Base-by-base conservation (phyloP, 2,888 invertebrate genomes). In the Dexiosoma caninum region DNA sequence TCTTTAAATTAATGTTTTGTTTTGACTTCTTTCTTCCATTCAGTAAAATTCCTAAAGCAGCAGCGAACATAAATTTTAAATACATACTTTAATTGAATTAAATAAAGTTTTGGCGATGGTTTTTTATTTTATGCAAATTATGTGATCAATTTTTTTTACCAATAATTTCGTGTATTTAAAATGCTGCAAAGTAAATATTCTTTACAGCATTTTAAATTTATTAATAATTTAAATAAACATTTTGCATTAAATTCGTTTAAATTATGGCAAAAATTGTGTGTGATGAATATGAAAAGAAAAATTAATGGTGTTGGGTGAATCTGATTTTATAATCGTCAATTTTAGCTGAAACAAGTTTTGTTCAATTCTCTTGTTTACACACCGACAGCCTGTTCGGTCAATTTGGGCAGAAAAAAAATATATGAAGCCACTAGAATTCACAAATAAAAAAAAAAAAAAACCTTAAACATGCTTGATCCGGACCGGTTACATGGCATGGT, bases 21-120 rank as follows among this genome's bases (percentile, higher is more conserved):
- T 81, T 62, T 81, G 81, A 74, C 81, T 80, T 70, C 35, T 71
- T 60, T 53, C 46, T 59, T 80, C 55, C 32, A 53, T 59, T 49
- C n/a, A 53, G 16, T 23, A 64, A 67, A 66, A 64, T 49, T 62
- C 37, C 46, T 12, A 30, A 75, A 69, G 5, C 6, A 2, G 19
- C 21, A 46, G 23, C 7, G 23, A 40, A 27, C 6, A n/a, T 35
- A 10, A 16, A 42, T 1, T 3, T 8, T 46, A 37, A 35, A 23
- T 55, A 40, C 42, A 53, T 62, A 53, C 42, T 72, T 51, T 51
- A 74, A 64, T 60, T 62, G 37, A 77, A 70, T 77, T 77, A 64
- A 14, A 14, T 32, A 27, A 19, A 19, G 2, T 44, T 51, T 57
- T 59, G 23, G 67, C 42, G 60, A 37, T 19, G 4, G 2, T 14